phyloP scores from a whole-genome alignment of 2,888 invertebrate genomes.

The Limnephilus rhombicus region DNA sequence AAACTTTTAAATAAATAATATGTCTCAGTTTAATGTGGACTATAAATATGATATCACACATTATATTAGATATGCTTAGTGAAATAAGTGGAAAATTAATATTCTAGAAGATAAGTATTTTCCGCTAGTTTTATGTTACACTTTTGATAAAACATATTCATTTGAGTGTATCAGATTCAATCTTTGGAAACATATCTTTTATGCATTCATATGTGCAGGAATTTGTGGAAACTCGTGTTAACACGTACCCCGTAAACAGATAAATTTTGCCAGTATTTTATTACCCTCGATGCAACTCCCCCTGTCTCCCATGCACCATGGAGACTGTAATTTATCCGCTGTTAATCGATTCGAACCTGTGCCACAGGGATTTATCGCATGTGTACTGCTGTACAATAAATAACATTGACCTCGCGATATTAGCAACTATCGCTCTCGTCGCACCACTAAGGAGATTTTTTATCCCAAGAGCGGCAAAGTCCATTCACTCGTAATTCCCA shows the following conservation, averaged over 20 bases:
- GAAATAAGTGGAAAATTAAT: too few relatives aligned
- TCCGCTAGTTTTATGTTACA: too few relatives aligned
- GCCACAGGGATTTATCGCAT: neutral
- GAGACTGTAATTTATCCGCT: slow-evolving; percentile 7
- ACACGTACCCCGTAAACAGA: neutral
- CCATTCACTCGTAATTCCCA: neutral
- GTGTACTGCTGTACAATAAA: neutral
- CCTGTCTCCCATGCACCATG: neutral
- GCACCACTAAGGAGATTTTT: neutral
- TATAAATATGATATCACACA: too few relatives aligned
- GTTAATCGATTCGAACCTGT: slow-evolving; percentile 35
- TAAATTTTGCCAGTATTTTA: neutral
- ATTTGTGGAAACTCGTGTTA: neutral
- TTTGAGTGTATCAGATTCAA: too few relatives aligned
- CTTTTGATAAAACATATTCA: too few relatives aligned
- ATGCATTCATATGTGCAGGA: neutral
- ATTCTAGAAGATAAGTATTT: too few relatives aligned
- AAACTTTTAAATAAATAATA: too few relatives aligned
- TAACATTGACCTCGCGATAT: slow-evolving; percentile 24
- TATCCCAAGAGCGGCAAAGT: neutral
- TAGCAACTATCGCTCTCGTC: neutral
- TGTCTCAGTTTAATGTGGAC: too few relatives aligned
- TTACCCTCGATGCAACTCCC: neutral
- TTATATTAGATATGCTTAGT: too few relatives aligned
- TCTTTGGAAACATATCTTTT: too few relatives aligned